These are phyloP conservation scores for Drosophila asahinai DNA, from an alignment of 1,140 invertebrate genomes.

Conservation along the genomic window DNA sequence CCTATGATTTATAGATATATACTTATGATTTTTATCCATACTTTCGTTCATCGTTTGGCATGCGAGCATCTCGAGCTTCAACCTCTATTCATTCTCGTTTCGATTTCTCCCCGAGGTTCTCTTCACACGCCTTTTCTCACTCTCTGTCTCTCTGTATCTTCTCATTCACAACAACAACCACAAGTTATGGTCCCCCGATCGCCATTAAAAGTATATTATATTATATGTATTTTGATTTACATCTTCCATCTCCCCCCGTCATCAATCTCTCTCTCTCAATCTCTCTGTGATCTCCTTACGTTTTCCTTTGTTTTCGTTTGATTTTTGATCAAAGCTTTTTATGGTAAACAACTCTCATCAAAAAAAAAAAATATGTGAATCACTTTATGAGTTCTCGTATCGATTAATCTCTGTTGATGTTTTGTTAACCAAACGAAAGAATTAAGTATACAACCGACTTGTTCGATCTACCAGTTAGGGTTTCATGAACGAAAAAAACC, in stretches of 20 bases:
- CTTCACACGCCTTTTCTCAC: conserved; percentile 28
- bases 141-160: conserved; percentile 13
- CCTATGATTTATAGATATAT: conserved; percentile 1
- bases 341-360: conserved; percentile 67
- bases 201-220: conserved; percentile 9
- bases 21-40: conserved; percentile 15
- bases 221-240: conserved; percentile 23
- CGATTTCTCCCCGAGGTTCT: conserved; percentile 23
- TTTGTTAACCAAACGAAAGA: conserved; percentile 38
- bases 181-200: conserved; percentile 54
- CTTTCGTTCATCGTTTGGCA: conserved; percentile 22
- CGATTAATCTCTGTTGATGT: conserved; percentile 43
- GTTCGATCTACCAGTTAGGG: conserved; percentile 41
- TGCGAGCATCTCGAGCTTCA: conserved; percentile 27
- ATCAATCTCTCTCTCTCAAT: conserved; percentile 25
- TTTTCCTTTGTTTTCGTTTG: conserved; percentile 52
- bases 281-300: conserved; percentile 23
- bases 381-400: conserved; percentile 40
- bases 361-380: conserved; percentile 28
- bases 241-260: conserved; percentile 36
- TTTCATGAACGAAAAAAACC: conserved; percentile 15
- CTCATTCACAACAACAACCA: conserved; percentile 43
- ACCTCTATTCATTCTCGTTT: conserved; percentile 16
- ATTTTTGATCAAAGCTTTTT: conserved; percentile 75
- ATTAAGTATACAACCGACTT: conserved; percentile 45